A percentile compares a stretch with the other conserved stretches of the same genome.
Conservation (phyloP, 2,888 invertebrate genomes). For the Caenorhabditis sinica region DNA sequence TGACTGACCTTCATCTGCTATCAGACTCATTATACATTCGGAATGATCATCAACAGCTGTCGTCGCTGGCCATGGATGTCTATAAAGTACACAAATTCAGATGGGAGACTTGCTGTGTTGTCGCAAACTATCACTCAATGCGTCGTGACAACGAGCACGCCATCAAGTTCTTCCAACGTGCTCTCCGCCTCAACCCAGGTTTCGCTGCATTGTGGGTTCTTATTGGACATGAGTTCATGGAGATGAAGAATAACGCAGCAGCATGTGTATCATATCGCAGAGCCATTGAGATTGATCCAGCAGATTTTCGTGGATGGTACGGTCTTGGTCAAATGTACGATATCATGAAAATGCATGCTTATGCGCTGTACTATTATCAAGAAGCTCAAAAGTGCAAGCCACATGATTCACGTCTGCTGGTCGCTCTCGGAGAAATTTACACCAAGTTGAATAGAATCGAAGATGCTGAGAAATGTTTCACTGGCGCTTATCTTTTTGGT, state of each 20-base stretch:
- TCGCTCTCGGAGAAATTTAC: conserved; percentile 95
- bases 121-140: conserved; percentile 97
- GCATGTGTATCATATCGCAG: conserved; percentile 98
- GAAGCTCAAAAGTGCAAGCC: conserved; percentile 87
- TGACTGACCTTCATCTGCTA: conserved; percentile 97
- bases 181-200: conserved; percentile 84
- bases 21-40: conserved; percentile 95
- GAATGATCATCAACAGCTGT: conserved; percentile 88
- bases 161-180: conserved; percentile 95
- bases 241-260: conserved; percentile 97
- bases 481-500: conserved; percentile 95
- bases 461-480: conserved; percentile 96
- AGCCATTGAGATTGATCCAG: conserved; percentile 95
- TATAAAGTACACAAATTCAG: conserved; percentile 96
- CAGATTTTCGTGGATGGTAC: conserved; percentile 98
- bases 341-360: conserved; percentile 95
- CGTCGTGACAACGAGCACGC: conserved; percentile 97
- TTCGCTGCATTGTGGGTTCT: conserved; percentile 89
- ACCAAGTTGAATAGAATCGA: conserved; percentile 89
- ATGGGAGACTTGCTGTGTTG: conserved; percentile 97
- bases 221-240: conserved; percentile 99
- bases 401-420: conserved; percentile 96
- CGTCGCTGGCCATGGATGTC: conserved; percentile 94
- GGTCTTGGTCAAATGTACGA: conserved; percentile 99
- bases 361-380: conserved; percentile 97